Evolutionary conservation across 1,140 invertebrate genomes (phyloP).

Genomic region (Oryctes rhinoceros): DNA sequence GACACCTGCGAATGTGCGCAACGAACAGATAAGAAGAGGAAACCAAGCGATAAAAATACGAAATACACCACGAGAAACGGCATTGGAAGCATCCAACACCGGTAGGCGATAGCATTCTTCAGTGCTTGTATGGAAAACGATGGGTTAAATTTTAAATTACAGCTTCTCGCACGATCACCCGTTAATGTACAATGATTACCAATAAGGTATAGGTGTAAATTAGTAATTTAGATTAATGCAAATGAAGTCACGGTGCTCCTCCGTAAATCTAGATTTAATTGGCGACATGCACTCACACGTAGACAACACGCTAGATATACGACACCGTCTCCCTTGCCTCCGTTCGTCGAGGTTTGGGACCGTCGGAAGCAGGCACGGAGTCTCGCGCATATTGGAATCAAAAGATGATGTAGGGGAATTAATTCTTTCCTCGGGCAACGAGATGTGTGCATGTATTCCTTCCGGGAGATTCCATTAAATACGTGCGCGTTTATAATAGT

Average conservation of each 20-base stretch:
- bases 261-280: conserved; percentile 37
- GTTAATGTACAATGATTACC: conserved; percentile 8
- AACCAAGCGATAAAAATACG: too few species aligned
- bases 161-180: conserved; percentile 8
- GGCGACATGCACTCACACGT: conserved; percentile 10
- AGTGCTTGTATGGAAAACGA: not conserved
- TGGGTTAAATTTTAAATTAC: conserved; percentile 7
- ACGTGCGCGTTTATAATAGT: not conserved
- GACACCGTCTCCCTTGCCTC: not conserved
- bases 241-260: conserved; percentile 23
- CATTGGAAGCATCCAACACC: too few species aligned
- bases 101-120: not conserved
- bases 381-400: not conserved
- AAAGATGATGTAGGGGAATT: conserved; percentile 17
- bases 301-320: not conserved
- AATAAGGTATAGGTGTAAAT: conserved; percentile 35
- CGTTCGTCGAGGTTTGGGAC: not conserved
- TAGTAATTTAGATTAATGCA: conserved; percentile 39
- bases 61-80: too few species aligned
- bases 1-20: too few species aligned
- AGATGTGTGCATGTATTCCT: not conserved
- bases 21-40: too few species aligned
- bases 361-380: not conserved
- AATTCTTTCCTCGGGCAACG: not conserved
- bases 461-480: not conserved